Conservation (phyloP, 1,140 invertebrate genomes). For the Ptiloglossa arizonensis region DNA sequence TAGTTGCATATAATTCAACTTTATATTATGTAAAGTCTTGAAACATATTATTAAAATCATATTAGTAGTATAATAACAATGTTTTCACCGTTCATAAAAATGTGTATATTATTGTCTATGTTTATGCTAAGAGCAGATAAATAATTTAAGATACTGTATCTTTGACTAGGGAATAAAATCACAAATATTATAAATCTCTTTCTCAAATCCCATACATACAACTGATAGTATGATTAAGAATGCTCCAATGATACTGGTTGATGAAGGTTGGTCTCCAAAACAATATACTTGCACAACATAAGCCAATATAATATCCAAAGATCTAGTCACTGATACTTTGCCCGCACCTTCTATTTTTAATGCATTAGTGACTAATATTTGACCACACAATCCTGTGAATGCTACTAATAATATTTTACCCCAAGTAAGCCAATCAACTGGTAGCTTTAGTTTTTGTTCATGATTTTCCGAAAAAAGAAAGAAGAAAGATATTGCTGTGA, state of each 20-base stretch:
- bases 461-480: constrained; percentile 69
- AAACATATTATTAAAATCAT: constrained; percentile 40
- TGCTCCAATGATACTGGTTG: constrained; percentile 79
- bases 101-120: constrained; percentile 51
- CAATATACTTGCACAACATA: constrained; percentile 81
- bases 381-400: constrained; percentile 78
- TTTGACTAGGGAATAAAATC: constrained; percentile 76
- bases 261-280: constrained; percentile 81
- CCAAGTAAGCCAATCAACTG: constrained; percentile 77
- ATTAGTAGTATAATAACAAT: constrained; percentile 37
- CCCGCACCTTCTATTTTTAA: constrained; percentile 82
- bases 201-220: constrained; percentile 81
- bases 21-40: constrained; percentile 37
- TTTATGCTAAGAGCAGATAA: constrained; percentile 52
- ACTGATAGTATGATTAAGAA: constrained; percentile 80
- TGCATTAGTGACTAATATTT: constrained; percentile 81
- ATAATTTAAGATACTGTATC: constrained; percentile 58
- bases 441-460: constrained; percentile 65
- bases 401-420: constrained; percentile 72
- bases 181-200: constrained; percentile 77
- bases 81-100: constrained; percentile 52
- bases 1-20: constrained; percentile 25
- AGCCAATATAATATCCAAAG: constrained; percentile 82
- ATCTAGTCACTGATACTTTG: constrained; percentile 82
- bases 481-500: constrained; percentile 74